phyloP scores from a whole-genome alignment of 2,113 vertebrate genomes.

The Oenanthe oenanthe region DNA sequence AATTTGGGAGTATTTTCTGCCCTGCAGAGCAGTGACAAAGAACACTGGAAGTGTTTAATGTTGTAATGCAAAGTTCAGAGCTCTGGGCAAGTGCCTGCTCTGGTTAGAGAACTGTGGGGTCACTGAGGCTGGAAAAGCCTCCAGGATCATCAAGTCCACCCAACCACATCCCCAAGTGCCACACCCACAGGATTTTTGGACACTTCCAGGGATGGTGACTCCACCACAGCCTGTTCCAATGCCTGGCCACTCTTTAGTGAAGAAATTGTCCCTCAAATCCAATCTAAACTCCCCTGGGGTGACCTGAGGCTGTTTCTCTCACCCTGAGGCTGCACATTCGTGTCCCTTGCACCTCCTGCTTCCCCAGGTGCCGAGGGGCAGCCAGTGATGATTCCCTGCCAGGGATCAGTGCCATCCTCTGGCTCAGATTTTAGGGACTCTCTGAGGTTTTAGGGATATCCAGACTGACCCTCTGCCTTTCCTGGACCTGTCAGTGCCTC shows the following conservation, averaged over 20 bases:
- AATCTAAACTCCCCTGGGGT: not conserved
- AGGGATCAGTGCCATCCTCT: not conserved
- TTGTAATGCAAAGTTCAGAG: not conserved
- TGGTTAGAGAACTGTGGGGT: not conserved
- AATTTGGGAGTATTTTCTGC: not conserved
- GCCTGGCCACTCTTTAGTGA: not conserved
- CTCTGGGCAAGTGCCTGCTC: not conserved
- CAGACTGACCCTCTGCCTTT: not conserved
- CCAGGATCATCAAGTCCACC: not conserved
- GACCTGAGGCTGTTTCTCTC: not conserved
- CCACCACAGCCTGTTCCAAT: not conserved
- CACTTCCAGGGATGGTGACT: not conserved
- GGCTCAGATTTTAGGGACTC: not conserved
- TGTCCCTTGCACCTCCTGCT: not conserved
- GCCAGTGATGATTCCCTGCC: not conserved
- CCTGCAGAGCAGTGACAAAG: not conserved
- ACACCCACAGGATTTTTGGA: not conserved
- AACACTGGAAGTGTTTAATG: not conserved
- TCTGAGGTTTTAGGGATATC: not conserved
- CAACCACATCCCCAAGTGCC: not conserved
- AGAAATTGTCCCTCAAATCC: not conserved
- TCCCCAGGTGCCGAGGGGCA: not conserved
- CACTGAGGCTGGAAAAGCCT: not conserved
- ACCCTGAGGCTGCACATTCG: fast-evolving
- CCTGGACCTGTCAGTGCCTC: not conserved